A percentile compares a stretch with the other conserved stretches of the same genome.
These are phyloP conservation scores for Lepidostoma basale DNA, from an alignment of 1,140 invertebrate genomes.

Conservation along the genomic window DNA sequence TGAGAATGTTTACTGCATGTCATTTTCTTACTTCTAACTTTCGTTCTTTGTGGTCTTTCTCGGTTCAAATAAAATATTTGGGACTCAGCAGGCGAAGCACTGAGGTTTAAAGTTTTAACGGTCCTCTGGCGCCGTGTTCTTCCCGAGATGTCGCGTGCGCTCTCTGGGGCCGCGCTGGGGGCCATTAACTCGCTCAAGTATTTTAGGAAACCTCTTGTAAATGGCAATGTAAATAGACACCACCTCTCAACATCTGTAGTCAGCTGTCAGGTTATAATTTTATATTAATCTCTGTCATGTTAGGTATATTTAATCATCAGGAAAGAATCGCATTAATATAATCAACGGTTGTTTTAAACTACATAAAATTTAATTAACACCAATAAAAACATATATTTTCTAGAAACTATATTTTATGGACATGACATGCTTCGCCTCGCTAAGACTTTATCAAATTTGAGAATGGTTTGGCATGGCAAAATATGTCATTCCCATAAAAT, in stretches of 20 bases:
- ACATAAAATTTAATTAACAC: too few relatives aligned
- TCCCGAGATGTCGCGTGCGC: background rate
- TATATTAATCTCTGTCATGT: slow-evolving; percentile 20
- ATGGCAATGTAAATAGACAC: slow-evolving; percentile 23
- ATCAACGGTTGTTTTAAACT: too few relatives aligned
- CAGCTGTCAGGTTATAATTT: slow-evolving; percentile 20
- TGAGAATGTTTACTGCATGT: slow-evolving; percentile 49
- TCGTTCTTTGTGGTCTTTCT: slow-evolving; percentile 31
- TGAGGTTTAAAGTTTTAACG: too few relatives aligned
- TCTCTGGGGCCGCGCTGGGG: background rate
- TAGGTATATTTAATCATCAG: background rate
- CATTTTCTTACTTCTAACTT: slow-evolving; percentile 32
- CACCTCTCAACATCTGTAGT: slow-evolving; percentile 29
- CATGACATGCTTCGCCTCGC: too few relatives aligned
- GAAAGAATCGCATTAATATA: background rate
- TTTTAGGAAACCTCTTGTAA: background rate
- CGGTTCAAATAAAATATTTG: slow-evolving; percentile 21
- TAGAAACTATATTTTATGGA: too few relatives aligned
- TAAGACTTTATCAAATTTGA: too few relatives aligned
- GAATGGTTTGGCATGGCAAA: too few relatives aligned
- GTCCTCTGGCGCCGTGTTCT: too few relatives aligned
- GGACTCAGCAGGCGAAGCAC: slow-evolving; percentile 3
- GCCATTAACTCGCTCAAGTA: background rate
- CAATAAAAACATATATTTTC: too few relatives aligned
- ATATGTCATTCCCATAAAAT: too few relatives aligned